phyloP scores from a whole-genome alignment of 2,888 invertebrate species.

The Nasonovia ribisnigri region DNA sequence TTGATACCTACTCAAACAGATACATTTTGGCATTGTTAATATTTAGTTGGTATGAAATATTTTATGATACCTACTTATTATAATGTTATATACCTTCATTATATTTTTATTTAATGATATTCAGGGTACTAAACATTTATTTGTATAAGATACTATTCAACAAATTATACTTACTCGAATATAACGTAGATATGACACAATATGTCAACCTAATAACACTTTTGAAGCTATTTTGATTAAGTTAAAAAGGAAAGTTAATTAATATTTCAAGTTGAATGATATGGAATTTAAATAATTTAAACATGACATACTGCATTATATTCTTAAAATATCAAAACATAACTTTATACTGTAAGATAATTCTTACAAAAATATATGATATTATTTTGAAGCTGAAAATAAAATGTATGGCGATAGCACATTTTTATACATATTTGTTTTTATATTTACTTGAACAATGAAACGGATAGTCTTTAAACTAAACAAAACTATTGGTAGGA shows the following conservation, averaged over 20 bases:
- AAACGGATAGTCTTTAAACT: slow-evolving; percentile 5
- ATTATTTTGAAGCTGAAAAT: neutral
- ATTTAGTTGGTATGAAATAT: neutral
- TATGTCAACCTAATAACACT: neutral
- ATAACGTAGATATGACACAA: neutral
- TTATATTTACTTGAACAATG: neutral
- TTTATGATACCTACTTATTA: neutral
- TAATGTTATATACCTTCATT: neutral
- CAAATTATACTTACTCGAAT: neutral
- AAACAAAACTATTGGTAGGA: slow-evolving; percentile 14
- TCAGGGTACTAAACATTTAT: neutral
- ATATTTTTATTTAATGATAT: neutral
- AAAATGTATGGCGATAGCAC: neutral
- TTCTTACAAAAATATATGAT: neutral
- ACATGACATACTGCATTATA: neutral
- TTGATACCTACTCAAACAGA: neutral
- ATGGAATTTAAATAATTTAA: neutral
- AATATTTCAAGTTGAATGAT: neutral
- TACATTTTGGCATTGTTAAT: neutral
- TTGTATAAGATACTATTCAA: neutral
- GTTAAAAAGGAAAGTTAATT: neutral
- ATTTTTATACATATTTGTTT: neutral
- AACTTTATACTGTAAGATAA: neutral
- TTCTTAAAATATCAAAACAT: neutral
- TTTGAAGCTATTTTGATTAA: neutral